Percentiles rank a stretch among this genome's conserved stretches.
Conservation (phyloP, 2,113 vertebrate species). For the Melanerpes aurifrons region DNA sequence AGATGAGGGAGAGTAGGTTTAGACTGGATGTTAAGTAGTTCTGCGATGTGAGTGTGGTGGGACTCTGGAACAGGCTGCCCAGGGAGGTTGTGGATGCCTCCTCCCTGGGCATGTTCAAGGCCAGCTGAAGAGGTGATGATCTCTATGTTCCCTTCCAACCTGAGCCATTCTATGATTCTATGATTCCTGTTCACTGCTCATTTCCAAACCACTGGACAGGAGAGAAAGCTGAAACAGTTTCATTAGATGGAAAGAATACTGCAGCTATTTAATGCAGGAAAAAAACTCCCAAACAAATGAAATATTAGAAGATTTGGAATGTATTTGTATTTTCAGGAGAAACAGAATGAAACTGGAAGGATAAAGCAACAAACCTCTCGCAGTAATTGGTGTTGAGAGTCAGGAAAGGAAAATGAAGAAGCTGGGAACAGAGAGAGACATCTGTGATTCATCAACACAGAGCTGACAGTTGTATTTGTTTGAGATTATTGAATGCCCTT, state of each 20-base stretch:
- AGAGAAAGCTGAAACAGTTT: constrained; percentile 12
- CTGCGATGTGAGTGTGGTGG: too few relatives aligned
- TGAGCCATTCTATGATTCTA: background rate
- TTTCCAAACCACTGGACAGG: constrained; percentile 26
- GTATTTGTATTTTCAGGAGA: background rate
- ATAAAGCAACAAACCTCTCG: background rate
- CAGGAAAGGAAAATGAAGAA: constrained; percentile 21
- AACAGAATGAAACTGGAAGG: background rate
- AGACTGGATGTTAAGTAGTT: too few relatives aligned
- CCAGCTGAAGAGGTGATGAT: too few relatives aligned
- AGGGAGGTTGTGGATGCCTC: too few relatives aligned
- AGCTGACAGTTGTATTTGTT: background rate
- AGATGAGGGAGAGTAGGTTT: too few relatives aligned
- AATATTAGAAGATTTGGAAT: background rate
- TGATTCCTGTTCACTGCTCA: background rate
- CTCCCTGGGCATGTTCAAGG: too few relatives aligned
- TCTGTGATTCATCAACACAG: background rate
- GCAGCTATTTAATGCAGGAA: background rate
- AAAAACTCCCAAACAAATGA: constrained; percentile 10
- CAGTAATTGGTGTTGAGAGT: background rate
- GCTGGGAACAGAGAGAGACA: background rate
- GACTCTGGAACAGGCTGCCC: too few relatives aligned
- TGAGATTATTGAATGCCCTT: constrained; percentile 19
- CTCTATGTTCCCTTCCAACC: too few relatives aligned
- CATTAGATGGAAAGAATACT: constrained; percentile 19